These are phyloP conservation scores for Trachelus troglodyta DNA, from an alignment of 2,888 invertebrate species.

Conservation along the genomic window DNA sequence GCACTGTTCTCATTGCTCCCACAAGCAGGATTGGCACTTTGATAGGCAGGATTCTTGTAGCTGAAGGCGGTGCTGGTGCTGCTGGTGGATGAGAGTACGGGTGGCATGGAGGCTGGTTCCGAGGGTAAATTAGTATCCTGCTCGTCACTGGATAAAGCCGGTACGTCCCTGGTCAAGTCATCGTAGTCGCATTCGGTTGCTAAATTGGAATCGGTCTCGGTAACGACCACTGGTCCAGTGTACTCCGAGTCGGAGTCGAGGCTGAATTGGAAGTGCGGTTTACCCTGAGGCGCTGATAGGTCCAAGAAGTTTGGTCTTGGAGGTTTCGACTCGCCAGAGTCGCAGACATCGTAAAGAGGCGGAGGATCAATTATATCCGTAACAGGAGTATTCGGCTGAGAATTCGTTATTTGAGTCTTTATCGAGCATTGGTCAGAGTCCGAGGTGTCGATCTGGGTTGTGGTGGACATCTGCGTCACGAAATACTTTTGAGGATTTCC, in stretches of 20 bases:
- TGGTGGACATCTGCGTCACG: conserved; percentile 39
- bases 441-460: conserved; percentile 53
- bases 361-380: conserved; percentile 59
- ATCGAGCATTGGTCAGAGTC: conserved; percentile 61
- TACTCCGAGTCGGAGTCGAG: conserved; percentile 49
- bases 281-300: conserved; percentile 73
- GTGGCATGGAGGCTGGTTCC: conserved; percentile 72
- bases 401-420: conserved; percentile 57
- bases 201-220: conserved; percentile 66
- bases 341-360: conserved; percentile 53
- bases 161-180: conserved; percentile 55
- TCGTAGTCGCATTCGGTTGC: conserved; percentile 66
- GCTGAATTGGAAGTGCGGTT: conserved; percentile 77
- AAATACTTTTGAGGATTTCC: conserved; percentile 17
- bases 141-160: conserved; percentile 59
- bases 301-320: conserved; percentile 74
- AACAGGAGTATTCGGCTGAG: conserved; percentile 49
- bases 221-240: conserved; percentile 70
- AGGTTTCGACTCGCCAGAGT: conserved; percentile 55
- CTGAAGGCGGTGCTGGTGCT: conserved; percentile 70
- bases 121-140: conserved; percentile 66
- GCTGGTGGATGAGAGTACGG: conserved; percentile 63
- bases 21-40: conserved; percentile 75
- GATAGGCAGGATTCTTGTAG: conserved; percentile 80
- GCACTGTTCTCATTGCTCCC: conserved; percentile 35